Percentiles rank a stretch among this genome's conserved stretches.
These are phyloP conservation scores for Pyrrhia umbra DNA, from an alignment of 2,888 invertebrate species.

Conservation along the genomic window DNA sequence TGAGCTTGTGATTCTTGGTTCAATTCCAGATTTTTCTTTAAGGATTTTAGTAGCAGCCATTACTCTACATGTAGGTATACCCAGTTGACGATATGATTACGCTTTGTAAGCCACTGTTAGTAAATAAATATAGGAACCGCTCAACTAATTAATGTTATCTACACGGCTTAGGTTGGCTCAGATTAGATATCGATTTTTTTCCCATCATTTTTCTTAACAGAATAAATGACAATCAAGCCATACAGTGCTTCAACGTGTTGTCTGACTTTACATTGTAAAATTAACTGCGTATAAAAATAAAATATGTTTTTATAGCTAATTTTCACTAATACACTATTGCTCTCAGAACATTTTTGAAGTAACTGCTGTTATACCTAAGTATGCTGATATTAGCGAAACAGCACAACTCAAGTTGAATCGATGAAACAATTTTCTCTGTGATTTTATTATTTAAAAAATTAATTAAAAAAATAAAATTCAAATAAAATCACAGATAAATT, in stretches of 20 bases:
- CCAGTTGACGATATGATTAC: no score
- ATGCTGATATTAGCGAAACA: not conserved
- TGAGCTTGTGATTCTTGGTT: no score
- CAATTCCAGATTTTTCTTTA: no score
- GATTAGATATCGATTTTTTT: no score
- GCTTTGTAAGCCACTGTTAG: no score
- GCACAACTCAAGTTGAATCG: conserved; percentile 24
- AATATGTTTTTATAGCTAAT: conserved; percentile 17
- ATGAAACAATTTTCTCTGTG: conserved; percentile 37
- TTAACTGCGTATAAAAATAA: conserved; percentile 47
- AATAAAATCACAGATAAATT: conserved; percentile 41
- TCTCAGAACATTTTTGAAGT: conserved; percentile 27
- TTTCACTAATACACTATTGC: not conserved
- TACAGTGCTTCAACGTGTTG: no score
- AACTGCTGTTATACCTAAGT: not conserved
- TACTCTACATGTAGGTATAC: no score
- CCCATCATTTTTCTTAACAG: not conserved
- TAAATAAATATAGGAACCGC: not conserved
- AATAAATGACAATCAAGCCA: no score
- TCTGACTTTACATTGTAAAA: conserved; percentile 7
- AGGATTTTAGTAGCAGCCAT: no score
- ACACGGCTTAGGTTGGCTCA: not conserved
- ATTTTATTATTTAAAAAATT: conserved; percentile 25
- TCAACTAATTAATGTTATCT: not conserved
- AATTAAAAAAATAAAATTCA: conserved; percentile 31